Evolutionary conservation across 2,888 invertebrate genomes (phyloP).

Genomic region (Lamellibrachia columna): DNA sequence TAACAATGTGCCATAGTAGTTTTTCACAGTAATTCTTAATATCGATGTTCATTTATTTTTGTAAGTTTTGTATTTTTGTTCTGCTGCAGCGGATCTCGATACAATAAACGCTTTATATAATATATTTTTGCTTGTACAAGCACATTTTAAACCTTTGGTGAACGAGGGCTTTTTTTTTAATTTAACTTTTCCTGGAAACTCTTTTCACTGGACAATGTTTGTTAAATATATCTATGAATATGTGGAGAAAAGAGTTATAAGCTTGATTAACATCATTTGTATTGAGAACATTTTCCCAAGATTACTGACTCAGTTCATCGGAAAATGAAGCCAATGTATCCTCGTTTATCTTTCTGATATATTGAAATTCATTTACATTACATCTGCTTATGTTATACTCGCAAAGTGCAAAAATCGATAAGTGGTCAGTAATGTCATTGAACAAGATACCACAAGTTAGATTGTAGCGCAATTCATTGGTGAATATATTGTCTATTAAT

Average conservation of each 20-base stretch:
- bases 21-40: background rate
- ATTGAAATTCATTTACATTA: background rate
- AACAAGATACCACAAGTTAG: background rate
- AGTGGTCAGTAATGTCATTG: background rate
- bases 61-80: background rate
- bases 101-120: background rate
- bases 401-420: background rate
- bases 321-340: background rate
- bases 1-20: background rate
- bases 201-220: background rate
- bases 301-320: background rate
- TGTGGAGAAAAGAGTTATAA: background rate
- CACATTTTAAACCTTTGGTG: background rate
- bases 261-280: background rate
- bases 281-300: background rate
- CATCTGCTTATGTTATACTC: background rate
- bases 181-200: background rate
- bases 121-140: background rate
- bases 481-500: background rate
- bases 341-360: constrained; percentile 5
- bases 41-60: background rate
- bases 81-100: background rate
- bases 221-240: background rate
- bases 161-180: background rate
- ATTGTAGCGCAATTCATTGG: background rate